A percentile compares a stretch with the other conserved stretches of the same genome.
Evolutionary conservation across 1,140 invertebrate genomes (phyloP).

Genomic region (Halesus radiatus): DNA sequence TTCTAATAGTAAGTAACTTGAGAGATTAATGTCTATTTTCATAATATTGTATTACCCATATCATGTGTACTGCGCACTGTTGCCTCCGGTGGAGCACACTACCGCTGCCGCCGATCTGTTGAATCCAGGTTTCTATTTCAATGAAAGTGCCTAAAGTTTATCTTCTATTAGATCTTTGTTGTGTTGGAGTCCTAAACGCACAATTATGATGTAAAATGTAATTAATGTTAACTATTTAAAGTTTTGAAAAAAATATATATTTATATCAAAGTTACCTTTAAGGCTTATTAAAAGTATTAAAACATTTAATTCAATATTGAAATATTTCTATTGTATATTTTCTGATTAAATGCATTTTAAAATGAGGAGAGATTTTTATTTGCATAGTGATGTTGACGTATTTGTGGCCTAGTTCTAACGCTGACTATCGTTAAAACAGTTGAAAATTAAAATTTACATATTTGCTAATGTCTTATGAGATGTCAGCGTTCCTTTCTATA

Average conservation of each 20-base stretch:
- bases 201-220: slow-evolving; percentile 11
- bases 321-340: slow-evolving; percentile 40
- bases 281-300: slow-evolving; percentile 45
- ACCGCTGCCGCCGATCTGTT: background rate
- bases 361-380: background rate
- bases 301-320: slow-evolving; percentile 10
- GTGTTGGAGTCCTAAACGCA: slow-evolving; percentile 21
- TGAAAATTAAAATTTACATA: too few species aligned
- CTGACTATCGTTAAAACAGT: too few species aligned
- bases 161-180: slow-evolving; percentile 3
- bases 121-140: slow-evolving; percentile 8
- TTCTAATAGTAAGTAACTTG: background rate
- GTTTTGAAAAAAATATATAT: slow-evolving; percentile 22
- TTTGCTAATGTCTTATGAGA: too few species aligned
- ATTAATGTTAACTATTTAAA: slow-evolving; percentile 13
- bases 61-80: too few species aligned
- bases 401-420: too few species aligned
- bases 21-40: too few species aligned
- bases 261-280: slow-evolving; percentile 42
- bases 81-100: too few species aligned
- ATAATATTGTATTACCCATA: too few species aligned
- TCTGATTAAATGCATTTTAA: background rate
- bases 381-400: too few species aligned
- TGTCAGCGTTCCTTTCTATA: too few species aligned
- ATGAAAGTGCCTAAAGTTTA: slow-evolving; percentile 21